Percentiles rank a stretch among this genome's conserved stretches.
phyloP scores from a whole-genome alignment of 2,888 invertebrate species.

The Agrotis clavis region DNA sequence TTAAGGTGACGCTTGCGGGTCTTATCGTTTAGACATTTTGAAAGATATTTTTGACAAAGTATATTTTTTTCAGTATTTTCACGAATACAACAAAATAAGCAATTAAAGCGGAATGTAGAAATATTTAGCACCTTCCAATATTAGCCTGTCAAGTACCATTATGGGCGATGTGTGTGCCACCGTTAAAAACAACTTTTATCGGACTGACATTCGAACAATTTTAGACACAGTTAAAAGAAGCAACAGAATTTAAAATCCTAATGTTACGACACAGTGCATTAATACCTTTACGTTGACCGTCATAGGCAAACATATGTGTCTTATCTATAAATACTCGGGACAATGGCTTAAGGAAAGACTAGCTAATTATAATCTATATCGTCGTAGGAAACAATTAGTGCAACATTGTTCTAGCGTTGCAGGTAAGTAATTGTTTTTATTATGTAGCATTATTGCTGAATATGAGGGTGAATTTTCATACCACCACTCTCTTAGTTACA shows the following conservation, averaged over 20 bases:
- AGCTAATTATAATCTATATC: conserved; percentile 63
- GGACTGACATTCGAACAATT: too few relatives aligned
- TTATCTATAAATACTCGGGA: conserved; percentile 66
- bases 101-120: too few relatives aligned
- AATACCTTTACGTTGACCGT: conserved; percentile 60
- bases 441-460: background rate
- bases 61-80: too few relatives aligned
- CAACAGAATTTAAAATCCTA: background rate
- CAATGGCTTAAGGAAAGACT: conserved; percentile 66
- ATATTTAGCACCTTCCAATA: too few relatives aligned
- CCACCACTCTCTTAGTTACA: too few relatives aligned
- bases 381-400: conserved; percentile 53
- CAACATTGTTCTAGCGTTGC: conserved; percentile 22
- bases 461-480: background rate
- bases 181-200: too few relatives aligned
- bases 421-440: conserved; percentile 33
- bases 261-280: conserved; percentile 25
- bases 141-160: too few relatives aligned
- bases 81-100: too few relatives aligned
- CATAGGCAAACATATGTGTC: conserved; percentile 66
- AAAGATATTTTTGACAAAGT: too few relatives aligned
- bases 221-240: background rate
- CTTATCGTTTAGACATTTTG: too few relatives aligned
- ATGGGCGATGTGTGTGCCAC: too few relatives aligned
- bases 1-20: too few relatives aligned